These are phyloP conservation scores for Cydia amplana DNA, from an alignment of 1,140 invertebrate species.

Conservation along the genomic window DNA sequence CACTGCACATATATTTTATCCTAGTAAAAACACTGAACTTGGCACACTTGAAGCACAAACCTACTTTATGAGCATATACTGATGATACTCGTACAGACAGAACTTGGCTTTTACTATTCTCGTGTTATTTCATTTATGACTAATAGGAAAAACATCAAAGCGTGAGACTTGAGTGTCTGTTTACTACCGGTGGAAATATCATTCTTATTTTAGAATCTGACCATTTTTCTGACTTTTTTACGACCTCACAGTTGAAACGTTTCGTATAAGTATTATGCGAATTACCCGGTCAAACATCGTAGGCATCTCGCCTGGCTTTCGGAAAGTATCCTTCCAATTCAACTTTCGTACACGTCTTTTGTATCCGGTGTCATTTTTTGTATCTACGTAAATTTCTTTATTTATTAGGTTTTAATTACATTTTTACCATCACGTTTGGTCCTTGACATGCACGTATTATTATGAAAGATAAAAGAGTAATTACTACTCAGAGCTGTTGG, in stretches of 20 bases:
- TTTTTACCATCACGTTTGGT: too few species aligned
- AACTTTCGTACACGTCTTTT: too few species aligned
- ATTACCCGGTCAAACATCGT: neutral
- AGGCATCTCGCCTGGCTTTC: too few species aligned
- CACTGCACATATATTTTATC: neutral
- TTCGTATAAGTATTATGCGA: neutral
- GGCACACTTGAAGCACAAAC: neutral
- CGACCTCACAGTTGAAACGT: neutral
- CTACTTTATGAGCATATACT: neutral
- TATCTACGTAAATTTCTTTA: too few species aligned
- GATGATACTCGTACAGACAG: neutral
- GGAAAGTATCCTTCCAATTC: too few species aligned
- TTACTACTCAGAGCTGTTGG: too few species aligned
- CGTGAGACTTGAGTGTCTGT: neutral
- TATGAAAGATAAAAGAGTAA: too few species aligned
- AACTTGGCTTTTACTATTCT: neutral
- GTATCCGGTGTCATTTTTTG: too few species aligned
- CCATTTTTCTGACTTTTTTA: neutral
- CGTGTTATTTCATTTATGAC: neutral
- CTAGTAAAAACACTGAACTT: neutral
- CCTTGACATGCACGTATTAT: too few species aligned
- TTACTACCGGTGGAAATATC: conserved; percentile 14
- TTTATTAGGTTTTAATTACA: too few species aligned
- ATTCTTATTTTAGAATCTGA: neutral
- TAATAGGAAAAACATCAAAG: neutral